Percentiles rank a stretch among this genome's conserved stretches.
Evolutionary conservation across 2,113 vertebrate genomes (phyloP).

Genomic region (Dryoscopus gambensis): DNA sequence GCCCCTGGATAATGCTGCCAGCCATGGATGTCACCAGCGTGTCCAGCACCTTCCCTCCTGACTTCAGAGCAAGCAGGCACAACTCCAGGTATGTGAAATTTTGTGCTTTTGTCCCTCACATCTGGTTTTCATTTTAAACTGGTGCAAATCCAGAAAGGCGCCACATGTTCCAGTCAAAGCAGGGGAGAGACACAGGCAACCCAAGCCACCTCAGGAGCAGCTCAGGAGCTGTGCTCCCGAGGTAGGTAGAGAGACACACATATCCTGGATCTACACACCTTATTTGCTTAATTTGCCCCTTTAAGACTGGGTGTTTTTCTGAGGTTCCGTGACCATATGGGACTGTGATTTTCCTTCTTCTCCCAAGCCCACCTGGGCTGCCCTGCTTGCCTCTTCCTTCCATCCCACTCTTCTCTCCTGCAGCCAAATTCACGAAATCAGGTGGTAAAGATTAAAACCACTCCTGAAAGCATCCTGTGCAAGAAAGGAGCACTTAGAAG

Average conservation of each 20-base stretch:
- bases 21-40: background rate
- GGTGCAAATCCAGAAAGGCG: background rate
- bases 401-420: background rate
- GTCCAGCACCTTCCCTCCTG: background rate
- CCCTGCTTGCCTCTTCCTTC: background rate
- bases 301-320: background rate
- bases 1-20: background rate
- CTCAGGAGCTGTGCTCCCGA: background rate
- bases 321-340: background rate
- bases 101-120: background rate
- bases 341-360: background rate
- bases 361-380: background rate
- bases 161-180: background rate
- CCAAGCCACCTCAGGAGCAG: background rate
- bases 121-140: background rate
- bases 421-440: background rate
- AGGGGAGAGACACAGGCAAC: background rate
- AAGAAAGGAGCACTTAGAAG: slow-evolving; percentile 38
- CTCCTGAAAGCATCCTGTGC: background rate
- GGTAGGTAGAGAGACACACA: too few species aligned
- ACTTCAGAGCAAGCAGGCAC: background rate
- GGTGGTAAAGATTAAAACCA: slow-evolving; percentile 34
- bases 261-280: background rate
- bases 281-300: background rate
- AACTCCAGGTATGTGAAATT: background rate